Evolutionary conservation across 64 coral and sea anemone genomes (phyloP).

Genomic region (Dendronephthya gigantea): DNA sequence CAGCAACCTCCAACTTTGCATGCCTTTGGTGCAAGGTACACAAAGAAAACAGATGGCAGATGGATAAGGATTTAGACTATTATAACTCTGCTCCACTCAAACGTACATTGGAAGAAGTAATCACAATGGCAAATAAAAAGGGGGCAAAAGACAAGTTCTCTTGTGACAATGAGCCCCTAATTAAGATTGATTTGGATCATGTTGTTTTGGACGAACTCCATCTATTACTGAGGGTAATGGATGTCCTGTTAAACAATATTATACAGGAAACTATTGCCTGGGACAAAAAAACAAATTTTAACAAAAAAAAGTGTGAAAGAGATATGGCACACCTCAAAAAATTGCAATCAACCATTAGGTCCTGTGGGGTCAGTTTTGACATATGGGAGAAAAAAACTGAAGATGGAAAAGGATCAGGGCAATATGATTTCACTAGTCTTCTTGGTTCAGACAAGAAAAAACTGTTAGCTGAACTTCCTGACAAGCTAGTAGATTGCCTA

Average conservation of each 20-base stretch:
- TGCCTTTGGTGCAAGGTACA: neutral
- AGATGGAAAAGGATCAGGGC: slow-evolving; percentile 19
- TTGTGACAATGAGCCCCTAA: no score
- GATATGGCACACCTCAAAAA: no score
- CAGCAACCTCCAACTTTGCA: neutral
- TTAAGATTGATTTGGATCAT: no score
- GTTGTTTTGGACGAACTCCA: no score
- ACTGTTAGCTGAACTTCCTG: slow-evolving; percentile 33
- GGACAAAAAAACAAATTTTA: no score
- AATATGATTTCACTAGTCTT: slow-evolving; percentile 59
- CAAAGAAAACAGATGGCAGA: neutral
- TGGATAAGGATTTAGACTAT: neutral
- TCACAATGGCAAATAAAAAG: no score
- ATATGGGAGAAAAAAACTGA: slow-evolving; percentile 29
- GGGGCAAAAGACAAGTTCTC: no score
- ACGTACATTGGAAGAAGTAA: no score
- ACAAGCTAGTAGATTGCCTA: slow-evolving; percentile 7
- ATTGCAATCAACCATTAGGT: neutral
- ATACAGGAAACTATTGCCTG: no score
- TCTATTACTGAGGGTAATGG: no score
- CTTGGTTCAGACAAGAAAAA: slow-evolving; percentile 52
- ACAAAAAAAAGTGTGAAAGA: no score
- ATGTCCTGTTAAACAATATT: no score
- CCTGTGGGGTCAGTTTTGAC: neutral
- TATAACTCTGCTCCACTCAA: neutral